A percentile compares a stretch with the other conserved stretches of the same genome.
Evolutionary conservation across 2,797 vertebrate species (phyloP).

Genomic region (Lacerta agilis): DNA sequence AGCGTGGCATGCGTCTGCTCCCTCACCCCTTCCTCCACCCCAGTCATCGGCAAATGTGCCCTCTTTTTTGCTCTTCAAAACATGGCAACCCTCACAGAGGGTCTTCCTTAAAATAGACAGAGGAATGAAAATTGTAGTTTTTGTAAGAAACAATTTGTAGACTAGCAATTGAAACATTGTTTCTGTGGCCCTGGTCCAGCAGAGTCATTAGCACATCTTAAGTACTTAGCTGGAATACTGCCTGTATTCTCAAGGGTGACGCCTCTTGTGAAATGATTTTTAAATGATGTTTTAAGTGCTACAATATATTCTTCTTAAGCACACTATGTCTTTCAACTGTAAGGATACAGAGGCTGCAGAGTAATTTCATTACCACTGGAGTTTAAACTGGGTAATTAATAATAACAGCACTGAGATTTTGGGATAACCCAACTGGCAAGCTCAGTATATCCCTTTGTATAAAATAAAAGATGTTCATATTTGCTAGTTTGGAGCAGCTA

Average conservation of each 20-base stretch:
- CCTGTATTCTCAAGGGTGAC: not conserved
- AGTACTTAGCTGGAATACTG: not conserved
- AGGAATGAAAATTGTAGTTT: not conserved
- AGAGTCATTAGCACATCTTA: not conserved
- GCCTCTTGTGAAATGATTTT: not conserved
- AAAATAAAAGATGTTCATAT: not conserved
- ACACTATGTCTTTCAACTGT: not conserved
- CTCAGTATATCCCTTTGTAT: slow-evolving; percentile 9
- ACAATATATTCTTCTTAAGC: not conserved
- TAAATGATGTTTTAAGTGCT: slow-evolving; percentile 17
- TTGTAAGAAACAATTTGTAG: not conserved
- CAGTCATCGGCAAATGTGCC: too few relatives aligned
- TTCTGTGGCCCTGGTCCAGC: not conserved
- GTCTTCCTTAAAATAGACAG: not conserved
- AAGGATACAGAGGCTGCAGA: not conserved
- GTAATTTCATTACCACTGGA: slow-evolving; percentile 11
- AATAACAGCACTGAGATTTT: slow-evolving; percentile 1
- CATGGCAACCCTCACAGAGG: too few relatives aligned
- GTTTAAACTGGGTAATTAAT: slow-evolving; percentile 33
- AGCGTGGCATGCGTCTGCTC: too few relatives aligned
- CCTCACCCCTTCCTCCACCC: too few relatives aligned
- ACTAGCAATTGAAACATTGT: not conserved
- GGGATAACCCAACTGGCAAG: not conserved
- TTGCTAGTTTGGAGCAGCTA: not conserved
- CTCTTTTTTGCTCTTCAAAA: too few relatives aligned